These are phyloP conservation scores for Linnaemya tessellans DNA, from an alignment of 2,888 invertebrate species.

Conservation along the genomic window DNA sequence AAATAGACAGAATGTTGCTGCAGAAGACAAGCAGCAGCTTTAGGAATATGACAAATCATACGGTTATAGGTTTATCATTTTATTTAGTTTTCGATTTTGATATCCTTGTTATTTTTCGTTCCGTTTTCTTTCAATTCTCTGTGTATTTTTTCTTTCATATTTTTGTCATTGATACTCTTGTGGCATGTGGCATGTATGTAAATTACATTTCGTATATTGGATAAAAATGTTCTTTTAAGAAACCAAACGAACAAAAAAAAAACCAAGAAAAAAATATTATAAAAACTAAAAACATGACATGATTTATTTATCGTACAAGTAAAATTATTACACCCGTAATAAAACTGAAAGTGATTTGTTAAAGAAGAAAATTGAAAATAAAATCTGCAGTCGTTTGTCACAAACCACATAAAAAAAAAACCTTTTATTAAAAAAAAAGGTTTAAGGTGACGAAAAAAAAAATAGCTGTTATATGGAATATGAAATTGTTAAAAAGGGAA, in stretches of 20 bases:
- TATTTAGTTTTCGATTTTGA: conserved; percentile 24
- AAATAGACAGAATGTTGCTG: conserved; percentile 20
- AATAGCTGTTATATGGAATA: no score
- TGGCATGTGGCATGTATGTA: conserved; percentile 20
- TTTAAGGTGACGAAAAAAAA: background rate
- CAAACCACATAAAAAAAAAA: conserved; percentile 3
- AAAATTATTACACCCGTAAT: conserved; percentile 39
- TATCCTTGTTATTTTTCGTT: conserved; percentile 20
- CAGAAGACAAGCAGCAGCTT: background rate
- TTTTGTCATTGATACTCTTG: conserved; percentile 36
- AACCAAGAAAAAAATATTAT: background rate
- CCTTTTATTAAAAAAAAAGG: background rate
- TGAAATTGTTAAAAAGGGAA: background rate
- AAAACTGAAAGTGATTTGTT: conserved; percentile 53
- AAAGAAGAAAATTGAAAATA: conserved; percentile 42
- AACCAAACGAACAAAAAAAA: background rate
- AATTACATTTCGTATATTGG: conserved; percentile 36
- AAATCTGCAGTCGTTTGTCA: conserved; percentile 52
- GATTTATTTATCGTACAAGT: conserved; percentile 53
- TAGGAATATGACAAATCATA: conserved; percentile 51
- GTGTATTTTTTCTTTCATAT: background rate
- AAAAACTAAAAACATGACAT: conserved; percentile 23
- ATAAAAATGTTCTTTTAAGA: conserved; percentile 32
- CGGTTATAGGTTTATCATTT: conserved; percentile 43
- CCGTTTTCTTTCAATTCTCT: background rate